Evolutionary conservation across 2,888 invertebrate species (phyloP).

Genomic region (Acanthopleura granulata): DNA sequence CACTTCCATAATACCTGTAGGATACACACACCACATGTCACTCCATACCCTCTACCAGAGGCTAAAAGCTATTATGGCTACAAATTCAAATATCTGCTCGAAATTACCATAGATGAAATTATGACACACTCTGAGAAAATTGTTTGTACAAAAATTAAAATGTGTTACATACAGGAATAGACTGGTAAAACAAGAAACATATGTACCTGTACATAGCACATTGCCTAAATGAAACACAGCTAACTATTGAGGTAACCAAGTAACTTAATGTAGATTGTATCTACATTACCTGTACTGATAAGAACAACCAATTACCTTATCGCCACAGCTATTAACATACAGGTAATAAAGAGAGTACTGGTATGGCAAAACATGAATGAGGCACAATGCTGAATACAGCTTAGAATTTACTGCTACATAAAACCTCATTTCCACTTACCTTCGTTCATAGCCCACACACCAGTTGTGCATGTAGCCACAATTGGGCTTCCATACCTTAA

Average conservation of each 20-base stretch:
- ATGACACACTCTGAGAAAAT: no score
- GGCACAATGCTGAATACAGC: no score
- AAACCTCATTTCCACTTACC: slow-evolving; percentile 58
- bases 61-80: background rate
- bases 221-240: no score
- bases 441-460: slow-evolving; percentile 71
- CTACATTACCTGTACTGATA: slow-evolving; percentile 15
- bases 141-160: no score
- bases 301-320: slow-evolving; percentile 4
- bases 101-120: no score
- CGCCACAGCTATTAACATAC: background rate
- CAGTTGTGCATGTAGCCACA: slow-evolving; percentile 69
- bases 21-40: background rate
- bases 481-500: slow-evolving; percentile 71
- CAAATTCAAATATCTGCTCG: background rate
- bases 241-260: no score
- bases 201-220: no score
- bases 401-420: no score
- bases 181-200: no score
- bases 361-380: no score
- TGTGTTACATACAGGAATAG: no score
- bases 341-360: no score
- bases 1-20: background rate
- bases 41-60: background rate
- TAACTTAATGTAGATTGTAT: background rate